Conservation (phyloP, 2,113 vertebrate genomes). For the Leucosticte australis region DNA sequence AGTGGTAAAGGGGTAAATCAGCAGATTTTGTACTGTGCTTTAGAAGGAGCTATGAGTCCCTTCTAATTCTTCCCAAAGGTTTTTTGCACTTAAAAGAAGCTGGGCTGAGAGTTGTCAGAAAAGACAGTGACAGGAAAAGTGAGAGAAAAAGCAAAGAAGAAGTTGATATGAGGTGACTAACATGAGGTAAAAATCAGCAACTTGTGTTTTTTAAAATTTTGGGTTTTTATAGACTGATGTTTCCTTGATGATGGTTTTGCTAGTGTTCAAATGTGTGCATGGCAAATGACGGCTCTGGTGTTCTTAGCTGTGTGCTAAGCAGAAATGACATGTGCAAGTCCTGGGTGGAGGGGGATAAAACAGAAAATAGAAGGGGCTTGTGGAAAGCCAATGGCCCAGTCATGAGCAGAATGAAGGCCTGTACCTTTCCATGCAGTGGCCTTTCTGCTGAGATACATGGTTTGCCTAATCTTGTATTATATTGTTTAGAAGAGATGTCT, state of each 20-base stretch:
- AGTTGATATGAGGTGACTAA: neutral
- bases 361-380: neutral
- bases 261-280: neutral
- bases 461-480: neutral
- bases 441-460: neutral
- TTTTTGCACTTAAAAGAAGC: neutral
- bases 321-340: neutral
- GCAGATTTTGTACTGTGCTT: neutral
- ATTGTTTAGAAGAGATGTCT: neutral
- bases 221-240: fast-evolving
- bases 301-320: neutral
- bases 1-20: neutral
- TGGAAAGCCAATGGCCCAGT: neutral
- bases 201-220: neutral
- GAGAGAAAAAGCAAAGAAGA: neutral
- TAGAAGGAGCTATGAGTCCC: too few relatives aligned
- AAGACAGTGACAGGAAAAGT: neutral
- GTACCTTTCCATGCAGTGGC: neutral
- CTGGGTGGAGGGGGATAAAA: neutral
- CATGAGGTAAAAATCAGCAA: neutral
- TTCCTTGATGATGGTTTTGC: neutral
- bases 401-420: neutral
- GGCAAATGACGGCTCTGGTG: neutral
- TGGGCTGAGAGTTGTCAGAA: neutral
- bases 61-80: neutral